Evolutionary conservation across 2,113 vertebrate species (phyloP).

Genomic region (Campylomormyrus numenius): DNA sequence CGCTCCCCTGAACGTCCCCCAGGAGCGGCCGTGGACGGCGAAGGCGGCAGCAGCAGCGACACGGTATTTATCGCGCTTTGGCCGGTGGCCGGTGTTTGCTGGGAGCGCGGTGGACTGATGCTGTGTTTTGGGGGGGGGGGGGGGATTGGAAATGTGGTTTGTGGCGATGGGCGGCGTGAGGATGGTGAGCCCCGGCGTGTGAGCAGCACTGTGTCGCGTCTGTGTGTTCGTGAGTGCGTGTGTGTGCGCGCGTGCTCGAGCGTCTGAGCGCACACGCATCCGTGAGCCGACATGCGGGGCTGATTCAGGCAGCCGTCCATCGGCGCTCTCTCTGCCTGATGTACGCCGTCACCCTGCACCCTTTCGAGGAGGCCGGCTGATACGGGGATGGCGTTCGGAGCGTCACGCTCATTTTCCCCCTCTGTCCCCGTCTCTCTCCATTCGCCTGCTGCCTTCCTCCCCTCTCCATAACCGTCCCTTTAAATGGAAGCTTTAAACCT

Average conservation of each 20-base stretch:
- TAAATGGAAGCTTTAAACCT: constrained; percentile 25
- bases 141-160: constrained; percentile 40
- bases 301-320: constrained; percentile 53
- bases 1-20: constrained; percentile 36
- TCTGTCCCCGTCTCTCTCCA: neutral
- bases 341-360: constrained; percentile 69
- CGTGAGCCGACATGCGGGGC: neutral
- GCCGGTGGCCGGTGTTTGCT: constrained; percentile 20
- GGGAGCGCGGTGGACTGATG: constrained; percentile 12
- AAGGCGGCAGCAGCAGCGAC: constrained; percentile 24
- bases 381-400: constrained; percentile 50
- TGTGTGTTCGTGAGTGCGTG: no score
- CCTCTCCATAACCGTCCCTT: constrained; percentile 27
- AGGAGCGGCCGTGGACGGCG: constrained; percentile 18
- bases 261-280: neutral
- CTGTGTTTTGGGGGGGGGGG: constrained; percentile 21
- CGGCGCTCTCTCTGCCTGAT: constrained; percentile 49
- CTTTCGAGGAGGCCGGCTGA: constrained; percentile 41
- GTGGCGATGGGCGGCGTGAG: constrained; percentile 44
- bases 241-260: neutral
- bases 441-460: constrained; percentile 8
- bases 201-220: neutral
- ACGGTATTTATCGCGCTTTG: constrained; percentile 45
- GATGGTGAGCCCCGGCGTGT: neutral
- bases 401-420: neutral